Evolutionary conservation across 2,888 invertebrate genomes (phyloP), one percentile per base, ranked within the genome.

Genomic region (Eulithis prunata): DNA sequence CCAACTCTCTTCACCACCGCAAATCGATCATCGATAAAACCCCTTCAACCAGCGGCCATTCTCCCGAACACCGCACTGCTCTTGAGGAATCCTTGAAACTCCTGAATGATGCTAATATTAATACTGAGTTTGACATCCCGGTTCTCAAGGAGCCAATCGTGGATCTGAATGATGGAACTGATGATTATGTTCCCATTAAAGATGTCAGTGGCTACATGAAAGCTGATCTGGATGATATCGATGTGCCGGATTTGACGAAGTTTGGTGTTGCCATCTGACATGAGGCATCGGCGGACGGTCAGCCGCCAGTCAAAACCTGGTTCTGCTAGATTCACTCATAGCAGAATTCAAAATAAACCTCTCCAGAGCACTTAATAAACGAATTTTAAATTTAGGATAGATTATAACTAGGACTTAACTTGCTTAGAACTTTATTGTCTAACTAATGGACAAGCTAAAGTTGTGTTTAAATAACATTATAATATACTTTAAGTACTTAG

Each of bases 261-360:
- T 90, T 86, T 57, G 90, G 90, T 7, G 82, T 78, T 0, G 72
- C 82, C 53, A 92, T 92, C 72, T 92, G 93, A 92, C 93, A 93
- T 70, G 88, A 91, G 80, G 80, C 85, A 0, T 71, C 70, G 21
- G 78, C 79, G 59, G 86, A 80, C 36, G 88, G 88, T 2, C 73
- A 80, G 53, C 88, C 87, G 71, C 88, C 92, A 38, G 93, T 93
- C 62, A 93, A 93, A 68, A 93, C 93, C 14, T 93, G 93, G 93
- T 93, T 93, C 70, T 93, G 93, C 76, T 93, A 81, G 52, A 14
- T 32, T 38, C 0, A 13, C 41, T 58, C n/a, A n/a, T n/a, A 36
- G 57, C 21, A 47, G 63, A 61, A 66, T 57, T 5, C 64, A 41
- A 51, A 49, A 63, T 10, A 69, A 62, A 69, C 65, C 65, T 68